phyloP scores from a whole-genome alignment of 92 coral and sea anemone genomes.

The Porites lobata region DNA sequence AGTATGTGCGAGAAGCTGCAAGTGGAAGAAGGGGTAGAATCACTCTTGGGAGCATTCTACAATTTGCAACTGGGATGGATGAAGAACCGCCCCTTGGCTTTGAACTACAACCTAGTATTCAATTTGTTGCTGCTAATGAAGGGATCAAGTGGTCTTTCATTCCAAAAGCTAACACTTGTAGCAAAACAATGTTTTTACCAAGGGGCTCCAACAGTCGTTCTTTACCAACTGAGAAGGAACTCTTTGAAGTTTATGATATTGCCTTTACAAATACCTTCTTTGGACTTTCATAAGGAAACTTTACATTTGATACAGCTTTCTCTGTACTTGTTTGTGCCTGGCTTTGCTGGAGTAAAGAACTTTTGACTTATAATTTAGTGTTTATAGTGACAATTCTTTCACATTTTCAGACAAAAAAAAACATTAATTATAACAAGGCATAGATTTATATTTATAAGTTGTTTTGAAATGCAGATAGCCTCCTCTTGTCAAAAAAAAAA shows the following conservation, averaged over 20 bases:
- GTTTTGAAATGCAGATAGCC: slow-evolving; percentile 7
- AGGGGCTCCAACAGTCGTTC: background rate
- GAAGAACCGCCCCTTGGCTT: slow-evolving; percentile 70
- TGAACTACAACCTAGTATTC: slow-evolving; percentile 43
- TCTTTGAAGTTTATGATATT: slow-evolving; percentile 9
- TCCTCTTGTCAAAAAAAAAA: background rate
- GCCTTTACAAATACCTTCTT: slow-evolving; percentile 20
- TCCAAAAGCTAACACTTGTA: slow-evolving; percentile 29
- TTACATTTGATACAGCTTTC: background rate
- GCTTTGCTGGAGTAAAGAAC: background rate
- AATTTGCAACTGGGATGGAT: slow-evolving; percentile 58
- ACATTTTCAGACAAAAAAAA: slow-evolving; percentile 2
- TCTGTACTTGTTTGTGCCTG: background rate
- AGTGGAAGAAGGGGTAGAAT: slow-evolving; percentile 61
- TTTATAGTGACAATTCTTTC: background rate
- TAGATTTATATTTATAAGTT: background rate
- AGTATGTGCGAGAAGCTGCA: slow-evolving; percentile 47
- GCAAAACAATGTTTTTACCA: background rate
- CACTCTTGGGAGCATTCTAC: slow-evolving; percentile 69
- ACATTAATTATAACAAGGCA: background rate
- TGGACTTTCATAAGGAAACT: slow-evolving; percentile 12
- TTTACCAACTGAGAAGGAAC: slow-evolving; percentile 18
- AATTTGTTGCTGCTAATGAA: slow-evolving; percentile 30
- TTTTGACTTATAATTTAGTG: background rate
- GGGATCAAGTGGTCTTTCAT: slow-evolving; percentile 41